Evolutionary conservation across 2,797 vertebrate species (phyloP).

Genomic region (Anomalospiza imberbis): DNA sequence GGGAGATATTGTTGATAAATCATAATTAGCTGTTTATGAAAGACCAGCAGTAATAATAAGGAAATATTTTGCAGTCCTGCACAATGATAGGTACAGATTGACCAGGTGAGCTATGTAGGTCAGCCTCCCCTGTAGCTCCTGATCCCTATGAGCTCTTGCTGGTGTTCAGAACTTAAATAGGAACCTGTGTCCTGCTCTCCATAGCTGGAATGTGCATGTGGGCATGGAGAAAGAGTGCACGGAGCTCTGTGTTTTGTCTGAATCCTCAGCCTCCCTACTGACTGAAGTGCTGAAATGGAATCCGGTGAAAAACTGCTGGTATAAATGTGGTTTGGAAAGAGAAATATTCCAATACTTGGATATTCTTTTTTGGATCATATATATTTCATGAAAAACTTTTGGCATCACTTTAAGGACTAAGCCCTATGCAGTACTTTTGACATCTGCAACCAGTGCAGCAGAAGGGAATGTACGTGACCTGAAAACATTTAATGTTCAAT

Average conservation of each 20-base stretch:
- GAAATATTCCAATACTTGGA: neutral
- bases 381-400: neutral
- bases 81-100: neutral
- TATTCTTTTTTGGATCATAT: neutral
- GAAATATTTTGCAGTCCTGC: neutral
- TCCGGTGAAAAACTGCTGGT: neutral
- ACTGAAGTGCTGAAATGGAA: neutral
- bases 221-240: neutral
- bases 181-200: neutral
- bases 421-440: neutral
- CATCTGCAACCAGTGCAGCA: neutral
- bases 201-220: neutral
- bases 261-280: neutral
- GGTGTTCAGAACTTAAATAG: neutral
- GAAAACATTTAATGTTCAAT: neutral
- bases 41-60: neutral
- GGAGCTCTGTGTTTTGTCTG: neutral
- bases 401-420: neutral
- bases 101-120: neutral
- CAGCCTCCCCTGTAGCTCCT: neutral
- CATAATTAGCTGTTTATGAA: neutral
- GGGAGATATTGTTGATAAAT: neutral
- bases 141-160: neutral
- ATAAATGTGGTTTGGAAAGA: conserved; percentile 16
- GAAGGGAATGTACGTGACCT: neutral